phyloP scores from a whole-genome alignment of 2,113 vertebrate species.

The Forbesichthys agassizii region DNA sequence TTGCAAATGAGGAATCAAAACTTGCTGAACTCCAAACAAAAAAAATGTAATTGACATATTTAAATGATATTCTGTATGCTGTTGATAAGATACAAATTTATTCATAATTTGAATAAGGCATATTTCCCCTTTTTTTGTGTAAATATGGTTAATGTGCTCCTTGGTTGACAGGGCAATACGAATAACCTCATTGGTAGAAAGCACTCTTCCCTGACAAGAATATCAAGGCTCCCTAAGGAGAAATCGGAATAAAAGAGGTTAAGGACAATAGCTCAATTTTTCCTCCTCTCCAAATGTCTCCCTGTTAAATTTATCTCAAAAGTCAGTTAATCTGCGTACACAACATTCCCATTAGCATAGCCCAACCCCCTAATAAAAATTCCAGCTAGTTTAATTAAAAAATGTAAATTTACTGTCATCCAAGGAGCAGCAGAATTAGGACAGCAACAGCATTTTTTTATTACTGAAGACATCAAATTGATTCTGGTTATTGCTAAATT shows the following conservation, averaged over 20 bases:
- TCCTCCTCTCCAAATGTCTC: slow-evolving; percentile 85
- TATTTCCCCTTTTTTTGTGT: background rate
- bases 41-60: slow-evolving; percentile 18
- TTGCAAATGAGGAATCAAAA: background rate
- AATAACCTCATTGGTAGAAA: slow-evolving; percentile 72
- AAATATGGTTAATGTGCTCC: slow-evolving; percentile 53
- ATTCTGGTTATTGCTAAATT: slow-evolving; percentile 91
- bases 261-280: slow-evolving; percentile 87
- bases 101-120: slow-evolving; percentile 17
- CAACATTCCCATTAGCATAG: slow-evolving; percentile 99
- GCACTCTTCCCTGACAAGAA: slow-evolving; percentile 72
- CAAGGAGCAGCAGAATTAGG: slow-evolving; percentile 97
- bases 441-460: slow-evolving; percentile 99
- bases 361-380: slow-evolving; percentile 99
- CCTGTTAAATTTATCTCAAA: slow-evolving; percentile 99
- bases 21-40: slow-evolving; percentile 1
- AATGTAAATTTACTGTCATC: slow-evolving; percentile 99
- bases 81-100: too few species aligned
- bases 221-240: slow-evolving; percentile 78
- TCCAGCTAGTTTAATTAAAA: slow-evolving; percentile 99
- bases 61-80: background rate
- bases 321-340: slow-evolving; percentile 99
- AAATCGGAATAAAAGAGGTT: slow-evolving; percentile 94
- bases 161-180: slow-evolving; percentile 72
- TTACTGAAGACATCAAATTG: slow-evolving; percentile 99